Conservation (phyloP, 2,797 vertebrate genomes). For the Chaetodon trifasciatus region DNA sequence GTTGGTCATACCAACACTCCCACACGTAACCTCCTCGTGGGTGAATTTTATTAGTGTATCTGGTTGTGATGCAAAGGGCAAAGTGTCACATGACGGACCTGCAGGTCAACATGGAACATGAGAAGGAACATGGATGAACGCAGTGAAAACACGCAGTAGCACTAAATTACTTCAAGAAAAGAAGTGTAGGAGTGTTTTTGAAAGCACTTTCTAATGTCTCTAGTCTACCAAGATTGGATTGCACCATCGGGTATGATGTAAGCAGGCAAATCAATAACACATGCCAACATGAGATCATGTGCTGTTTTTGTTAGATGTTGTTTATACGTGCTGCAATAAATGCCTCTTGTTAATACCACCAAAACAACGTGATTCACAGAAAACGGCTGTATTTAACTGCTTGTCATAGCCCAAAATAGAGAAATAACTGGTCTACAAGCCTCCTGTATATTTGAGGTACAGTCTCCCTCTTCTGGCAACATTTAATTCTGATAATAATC, state of each 20-base stretch:
- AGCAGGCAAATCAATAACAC: conserved; percentile 33
- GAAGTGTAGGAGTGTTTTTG: background rate
- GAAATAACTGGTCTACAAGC: background rate
- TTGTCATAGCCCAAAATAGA: background rate
- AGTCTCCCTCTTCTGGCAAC: conserved; percentile 11
- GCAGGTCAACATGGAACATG: conserved; percentile 10
- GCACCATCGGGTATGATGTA: background rate
- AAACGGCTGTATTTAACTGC: background rate
- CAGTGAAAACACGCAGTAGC: background rate
- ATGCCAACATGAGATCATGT: conserved; percentile 31
- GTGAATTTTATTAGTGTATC: conserved; percentile 44
- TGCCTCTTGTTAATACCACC: background rate
- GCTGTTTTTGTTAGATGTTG: conserved; percentile 5
- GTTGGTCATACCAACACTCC: conserved; percentile 28
- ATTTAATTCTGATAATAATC: conserved; percentile 7
- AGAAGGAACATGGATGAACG: background rate
- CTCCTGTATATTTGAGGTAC: background rate
- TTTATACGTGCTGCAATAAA: conserved; percentile 1
- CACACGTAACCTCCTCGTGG: conserved; percentile 19
- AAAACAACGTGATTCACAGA: conserved; percentile 30
- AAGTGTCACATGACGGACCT: conserved; percentile 37
- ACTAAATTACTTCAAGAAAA: background rate
- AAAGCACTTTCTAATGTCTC: background rate
- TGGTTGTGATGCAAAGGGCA: conserved; percentile 54
- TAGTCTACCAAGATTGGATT: background rate